Base-by-base conservation (phyloP, 2,113 vertebrate species). In the Tringa solitaria region DNA sequence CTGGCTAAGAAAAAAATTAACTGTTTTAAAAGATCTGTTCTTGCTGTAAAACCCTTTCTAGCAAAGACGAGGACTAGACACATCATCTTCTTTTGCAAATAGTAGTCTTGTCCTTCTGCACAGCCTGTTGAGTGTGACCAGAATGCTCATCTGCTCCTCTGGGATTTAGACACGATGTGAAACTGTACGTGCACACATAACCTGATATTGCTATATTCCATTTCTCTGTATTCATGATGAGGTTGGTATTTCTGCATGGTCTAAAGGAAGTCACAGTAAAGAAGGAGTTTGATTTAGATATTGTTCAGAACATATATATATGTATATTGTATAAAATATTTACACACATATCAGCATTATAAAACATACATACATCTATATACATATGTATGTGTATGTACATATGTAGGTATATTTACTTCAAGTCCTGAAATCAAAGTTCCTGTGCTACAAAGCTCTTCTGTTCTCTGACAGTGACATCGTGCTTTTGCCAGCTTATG, bases 121-220 rank as follows among this genome's bases (percentile, higher is more conserved):
- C 24, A 35, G 63, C 5, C 5, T 46, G 20, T 10, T 48, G 60
- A 78, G 18, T 23, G 20, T 5, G 14, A 39, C 3, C 59, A 63
- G 51, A 48, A 15, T 20, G 10, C 10, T 48, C 53, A 68, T 56
- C 12, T 59, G 26, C 37, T 61, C 16, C 30, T 63, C 23, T 0
- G 1, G 43, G 56, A 77, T 63, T 74, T 51, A 63, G 37, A 43
- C 22, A 27, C 0, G 0, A 35, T 51, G 8, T 16, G 28, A 95
- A 88, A 13, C 27, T 70, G 14, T 59, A 54, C 0, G 0, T n/a
- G 21, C 10, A 41, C 5, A 24, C 27, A 17, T 28, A 87, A 75
- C 7, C 12, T 69, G 48, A 8, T 14, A 30, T 27, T 10, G 13
- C 41, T 64, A 26, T 51, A 19, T 64, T 57, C 12, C 13, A 37